Evolutionary conservation across 2,888 invertebrate genomes (phyloP).

Genomic region (Isoperla grammatica): DNA sequence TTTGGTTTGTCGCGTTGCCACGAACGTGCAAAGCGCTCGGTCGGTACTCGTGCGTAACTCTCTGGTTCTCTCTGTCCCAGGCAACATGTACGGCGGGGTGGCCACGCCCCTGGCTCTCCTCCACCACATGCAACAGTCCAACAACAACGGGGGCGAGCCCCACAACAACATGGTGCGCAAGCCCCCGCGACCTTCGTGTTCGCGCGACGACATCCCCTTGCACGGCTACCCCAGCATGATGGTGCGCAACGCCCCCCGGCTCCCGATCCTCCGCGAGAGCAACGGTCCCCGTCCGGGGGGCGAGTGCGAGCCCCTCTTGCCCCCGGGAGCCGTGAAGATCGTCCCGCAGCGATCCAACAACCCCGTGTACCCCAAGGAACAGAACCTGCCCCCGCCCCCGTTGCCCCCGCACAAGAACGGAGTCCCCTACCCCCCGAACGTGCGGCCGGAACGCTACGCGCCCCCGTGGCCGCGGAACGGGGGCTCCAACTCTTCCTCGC

Average conservation of each 20-base stretch:
- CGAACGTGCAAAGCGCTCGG: too few species aligned
- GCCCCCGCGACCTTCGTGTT: slow-evolving; percentile 20
- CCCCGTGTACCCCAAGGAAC: neutral
- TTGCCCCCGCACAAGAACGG: slow-evolving; percentile 50
- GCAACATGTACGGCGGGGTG: slow-evolving; percentile 58
- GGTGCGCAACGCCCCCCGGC: slow-evolving; percentile 44
- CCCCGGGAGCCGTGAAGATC: slow-evolving; percentile 33
- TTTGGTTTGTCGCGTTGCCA: too few species aligned
- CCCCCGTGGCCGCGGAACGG: slow-evolving; percentile 56
- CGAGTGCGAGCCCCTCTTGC: slow-evolving; percentile 56
- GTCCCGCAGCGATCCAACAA: slow-evolving; percentile 8
- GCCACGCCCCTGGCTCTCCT: slow-evolving; percentile 64
- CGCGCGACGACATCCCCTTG: neutral
- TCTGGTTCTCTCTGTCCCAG: slow-evolving; percentile 28
- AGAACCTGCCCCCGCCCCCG: slow-evolving; percentile 51
- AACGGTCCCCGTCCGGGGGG: slow-evolving; percentile 41
- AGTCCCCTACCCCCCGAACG: slow-evolving; percentile 2
- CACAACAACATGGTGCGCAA: slow-evolving; percentile 16
- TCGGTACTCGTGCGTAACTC: too few species aligned
- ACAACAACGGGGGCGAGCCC: too few species aligned
- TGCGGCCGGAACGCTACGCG: slow-evolving; percentile 42
- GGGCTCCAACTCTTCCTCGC: slow-evolving; percentile 24
- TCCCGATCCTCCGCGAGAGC: slow-evolving; percentile 52
- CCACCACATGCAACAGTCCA: slow-evolving; percentile 50
- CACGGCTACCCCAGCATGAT: slow-evolving; percentile 11